Conservation (phyloP, 2,113 vertebrate species). For the Nettapus auritus region DNA sequence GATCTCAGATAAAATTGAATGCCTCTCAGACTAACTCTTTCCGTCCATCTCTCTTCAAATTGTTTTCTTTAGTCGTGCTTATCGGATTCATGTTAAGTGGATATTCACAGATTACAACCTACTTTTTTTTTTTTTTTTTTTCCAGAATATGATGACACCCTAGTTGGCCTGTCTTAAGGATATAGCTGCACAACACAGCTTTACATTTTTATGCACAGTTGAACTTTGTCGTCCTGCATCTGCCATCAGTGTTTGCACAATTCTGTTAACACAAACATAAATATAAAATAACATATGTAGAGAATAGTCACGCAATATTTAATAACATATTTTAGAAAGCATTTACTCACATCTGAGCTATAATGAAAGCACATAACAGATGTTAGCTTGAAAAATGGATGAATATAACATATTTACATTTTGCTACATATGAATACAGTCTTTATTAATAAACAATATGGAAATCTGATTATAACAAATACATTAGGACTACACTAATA, state of each 20-base stretch:
- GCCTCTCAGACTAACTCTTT: neutral
- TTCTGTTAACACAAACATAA: neutral
- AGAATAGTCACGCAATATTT: neutral
- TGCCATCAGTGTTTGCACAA: neutral
- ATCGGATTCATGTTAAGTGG: neutral
- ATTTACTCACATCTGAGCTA: neutral
- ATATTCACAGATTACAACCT: neutral
- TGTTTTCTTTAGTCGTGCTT: neutral
- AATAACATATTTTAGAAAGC: neutral
- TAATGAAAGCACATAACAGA: neutral
- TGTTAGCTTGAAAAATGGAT: neutral
- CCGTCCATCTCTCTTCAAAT: neutral
- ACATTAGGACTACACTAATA: neutral
- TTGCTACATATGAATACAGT: neutral
- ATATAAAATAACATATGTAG: neutral
- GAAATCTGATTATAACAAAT: neutral
- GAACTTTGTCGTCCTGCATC: neutral
- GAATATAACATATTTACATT: neutral
- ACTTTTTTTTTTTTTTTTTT: neutral
- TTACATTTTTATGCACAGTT: neutral
- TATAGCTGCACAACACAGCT: neutral
- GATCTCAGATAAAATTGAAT: conserved; percentile 29
- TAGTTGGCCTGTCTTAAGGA: neutral
- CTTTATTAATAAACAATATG: neutral
- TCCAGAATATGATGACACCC: neutral